These are phyloP conservation scores for Sturnira hondurensis DNA, from an alignment of 2,113 vertebrate species.

Conservation along the genomic window DNA sequence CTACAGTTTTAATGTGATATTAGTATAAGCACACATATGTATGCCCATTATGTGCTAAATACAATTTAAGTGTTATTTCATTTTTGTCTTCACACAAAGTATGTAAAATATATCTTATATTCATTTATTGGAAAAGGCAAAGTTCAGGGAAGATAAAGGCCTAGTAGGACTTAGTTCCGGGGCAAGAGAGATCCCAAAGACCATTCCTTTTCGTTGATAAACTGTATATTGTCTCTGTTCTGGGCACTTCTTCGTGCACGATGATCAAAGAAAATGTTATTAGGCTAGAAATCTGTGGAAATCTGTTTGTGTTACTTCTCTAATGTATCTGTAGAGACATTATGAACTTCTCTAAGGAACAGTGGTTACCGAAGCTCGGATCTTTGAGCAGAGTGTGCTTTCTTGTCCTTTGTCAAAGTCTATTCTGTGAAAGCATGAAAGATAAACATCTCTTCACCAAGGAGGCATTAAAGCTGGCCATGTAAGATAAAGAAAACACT, in stretches of 20 bases:
- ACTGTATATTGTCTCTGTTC: background rate
- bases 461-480: background rate
- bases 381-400: background rate
- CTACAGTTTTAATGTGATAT: background rate
- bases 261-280: conserved; percentile 1
- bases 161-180: background rate
- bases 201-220: background rate
- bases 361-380: conserved; percentile 2
- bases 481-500: background rate
- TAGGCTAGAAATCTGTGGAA: background rate
- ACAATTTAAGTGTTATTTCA: background rate
- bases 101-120: background rate
- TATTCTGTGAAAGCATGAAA: background rate
- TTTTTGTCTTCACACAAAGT: background rate
- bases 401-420: conserved; percentile 3
- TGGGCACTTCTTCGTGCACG: background rate
- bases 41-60: background rate
- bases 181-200: background rate
- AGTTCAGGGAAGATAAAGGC: background rate
- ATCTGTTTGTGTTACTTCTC: background rate
- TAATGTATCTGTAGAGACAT: background rate
- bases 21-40: background rate
- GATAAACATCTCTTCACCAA: conserved; percentile 28
- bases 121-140: background rate
- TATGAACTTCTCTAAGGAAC: background rate